A percentile compares a stretch with the other conserved stretches of the same genome.
Conservation (phyloP, 2,113 vertebrate species). For the Zosterops japonicus region DNA sequence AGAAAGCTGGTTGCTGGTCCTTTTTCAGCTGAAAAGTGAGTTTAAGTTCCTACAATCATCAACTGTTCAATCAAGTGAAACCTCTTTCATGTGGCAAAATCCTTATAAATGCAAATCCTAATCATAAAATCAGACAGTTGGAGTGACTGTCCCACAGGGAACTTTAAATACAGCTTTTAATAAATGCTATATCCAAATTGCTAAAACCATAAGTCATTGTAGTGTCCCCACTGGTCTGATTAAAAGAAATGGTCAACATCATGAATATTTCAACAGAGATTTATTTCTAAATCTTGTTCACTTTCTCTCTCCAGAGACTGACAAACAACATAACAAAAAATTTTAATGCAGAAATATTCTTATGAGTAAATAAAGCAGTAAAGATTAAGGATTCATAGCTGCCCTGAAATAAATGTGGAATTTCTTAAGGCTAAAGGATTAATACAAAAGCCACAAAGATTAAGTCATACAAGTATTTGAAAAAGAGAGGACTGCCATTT, state of each 20-base stretch:
- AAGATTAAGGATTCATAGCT: background rate
- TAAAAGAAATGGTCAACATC: background rate
- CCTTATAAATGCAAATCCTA: conserved; percentile 40
- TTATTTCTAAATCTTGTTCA: background rate
- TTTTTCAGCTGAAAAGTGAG: conserved; percentile 13
- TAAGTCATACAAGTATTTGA: background rate
- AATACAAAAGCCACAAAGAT: background rate
- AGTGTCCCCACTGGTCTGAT: background rate
- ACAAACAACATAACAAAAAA: background rate
- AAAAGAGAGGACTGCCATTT: background rate
- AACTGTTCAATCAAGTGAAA: background rate
- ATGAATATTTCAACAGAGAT: conserved; percentile 22
- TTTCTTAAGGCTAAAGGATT: background rate
- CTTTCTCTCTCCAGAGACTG: background rate
- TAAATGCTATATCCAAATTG: background rate
- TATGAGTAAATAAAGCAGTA: background rate
- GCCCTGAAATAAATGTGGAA: background rate
- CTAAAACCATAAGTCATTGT: background rate
- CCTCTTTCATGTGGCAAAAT: conserved; percentile 43
- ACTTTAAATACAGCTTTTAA: conserved; percentile 39
- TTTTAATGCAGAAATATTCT: background rate
- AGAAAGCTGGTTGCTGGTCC: background rate
- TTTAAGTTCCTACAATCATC: conserved; percentile 16
- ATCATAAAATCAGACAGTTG: conserved; percentile 4
- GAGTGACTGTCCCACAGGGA: background rate